Evolutionary conservation across 2,888 invertebrate genomes (phyloP), one percentile per base, ranked within the genome.

Genomic region (Cordilura impudica): DNA sequence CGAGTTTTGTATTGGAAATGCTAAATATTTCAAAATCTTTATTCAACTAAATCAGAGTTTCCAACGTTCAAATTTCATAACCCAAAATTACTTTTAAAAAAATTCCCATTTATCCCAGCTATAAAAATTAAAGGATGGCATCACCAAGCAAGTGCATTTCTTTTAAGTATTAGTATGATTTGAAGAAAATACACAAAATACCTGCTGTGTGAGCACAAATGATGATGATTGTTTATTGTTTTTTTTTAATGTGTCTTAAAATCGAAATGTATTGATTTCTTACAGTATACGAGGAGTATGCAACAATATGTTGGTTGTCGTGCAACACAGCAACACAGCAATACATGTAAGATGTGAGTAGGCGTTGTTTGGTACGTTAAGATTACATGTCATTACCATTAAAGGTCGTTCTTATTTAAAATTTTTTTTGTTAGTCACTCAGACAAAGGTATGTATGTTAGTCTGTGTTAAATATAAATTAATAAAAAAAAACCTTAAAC

Each of bases 141-240:
- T 4, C 35, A 39, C 35, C n/a, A n/a, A 4, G 4, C 35, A 39
- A 39, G 14, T 39, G 35, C n/a, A 39, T 39, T 39, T 10, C 2
- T 12, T 35, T n/a, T n/a, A n/a, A n/a, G n/a, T n/a, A n/a, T 35
- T 35, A 35, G 35, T 39, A 39, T 39, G 35, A n/a, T 2, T 39
- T 35, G 35, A 35, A 29, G 31, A 4, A 14, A 18, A 16, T 3
- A 56, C 0, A 39, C 12, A 56, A 56, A 43, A 58, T 58, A 58
- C 58, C 58, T 58, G 58, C 58, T 58, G 58, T 18, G 58, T n/a
- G n/a, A 39, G 35, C 4, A 39, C 35, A 39, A n/a, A 12, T 39
- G n/a, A 39, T 35, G 35, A 39, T 39, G n/a, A 39, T 39, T 4
- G 35, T 39, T 1, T n/a, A n/a, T 39, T 10, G 2, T 12, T 2